These are phyloP conservation scores for Mohoua ochrocephala DNA, from an alignment of 2,113 vertebrate genomes.

Conservation along the genomic window DNA sequence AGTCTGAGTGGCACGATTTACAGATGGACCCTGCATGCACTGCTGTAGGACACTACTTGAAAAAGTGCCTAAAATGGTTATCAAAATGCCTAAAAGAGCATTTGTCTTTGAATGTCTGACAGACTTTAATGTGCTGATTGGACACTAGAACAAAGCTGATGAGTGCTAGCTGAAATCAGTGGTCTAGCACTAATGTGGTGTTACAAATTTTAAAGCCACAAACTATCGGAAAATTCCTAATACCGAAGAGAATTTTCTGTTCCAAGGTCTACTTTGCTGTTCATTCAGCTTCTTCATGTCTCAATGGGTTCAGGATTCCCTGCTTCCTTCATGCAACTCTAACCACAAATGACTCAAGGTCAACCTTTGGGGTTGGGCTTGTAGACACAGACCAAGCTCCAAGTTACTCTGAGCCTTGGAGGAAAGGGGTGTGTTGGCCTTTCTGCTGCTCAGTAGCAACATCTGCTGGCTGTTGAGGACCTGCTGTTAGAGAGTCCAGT, in stretches of 20 bases:
- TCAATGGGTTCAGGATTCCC: neutral
- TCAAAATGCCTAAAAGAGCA: neutral
- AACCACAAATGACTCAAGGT: neutral
- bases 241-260: neutral
- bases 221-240: neutral
- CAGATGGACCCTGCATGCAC: neutral
- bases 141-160: neutral
- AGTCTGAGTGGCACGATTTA: neutral
- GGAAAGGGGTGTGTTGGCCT: neutral
- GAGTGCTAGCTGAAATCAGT: neutral
- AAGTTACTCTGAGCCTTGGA: neutral
- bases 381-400: neutral
- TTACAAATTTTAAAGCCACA: neutral
- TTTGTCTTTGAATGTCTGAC: neutral
- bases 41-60: neutral
- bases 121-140: neutral
- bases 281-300: neutral
- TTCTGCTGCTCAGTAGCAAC: conserved; percentile 42
- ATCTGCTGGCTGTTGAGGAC: conserved; percentile 28
- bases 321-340: neutral
- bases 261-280: neutral
- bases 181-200: neutral
- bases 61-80: neutral
- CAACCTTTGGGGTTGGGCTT: neutral
- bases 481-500: neutral